A percentile compares a stretch with the other conserved stretches of the same genome.
These are phyloP conservation scores for Lepus oiostolus DNA, from an alignment of 2,797 vertebrate species.

Conservation along the genomic window DNA sequence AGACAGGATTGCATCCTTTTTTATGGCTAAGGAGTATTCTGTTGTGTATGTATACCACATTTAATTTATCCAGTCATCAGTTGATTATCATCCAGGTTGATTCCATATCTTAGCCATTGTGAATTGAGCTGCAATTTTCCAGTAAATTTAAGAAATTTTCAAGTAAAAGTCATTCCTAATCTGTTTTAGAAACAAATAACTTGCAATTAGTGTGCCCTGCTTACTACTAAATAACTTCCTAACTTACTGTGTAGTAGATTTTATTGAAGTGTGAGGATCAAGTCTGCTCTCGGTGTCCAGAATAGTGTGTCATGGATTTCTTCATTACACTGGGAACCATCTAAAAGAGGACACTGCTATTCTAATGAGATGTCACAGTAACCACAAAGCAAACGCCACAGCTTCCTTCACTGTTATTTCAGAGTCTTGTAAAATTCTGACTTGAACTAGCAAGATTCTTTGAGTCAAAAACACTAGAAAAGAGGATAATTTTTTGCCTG, in stretches of 20 bases:
- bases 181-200: conserved; percentile 13
- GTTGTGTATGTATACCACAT: too few relatives aligned
- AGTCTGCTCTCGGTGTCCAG: background rate
- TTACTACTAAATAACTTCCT: background rate
- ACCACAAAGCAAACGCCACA: background rate
- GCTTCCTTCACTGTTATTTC: background rate
- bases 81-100: too few relatives aligned
- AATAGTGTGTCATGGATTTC: background rate
- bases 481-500: background rate
- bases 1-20: too few relatives aligned
- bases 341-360: background rate
- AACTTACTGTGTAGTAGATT: background rate
- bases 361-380: background rate
- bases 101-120: too few relatives aligned
- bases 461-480: background rate
- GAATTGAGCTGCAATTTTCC: too few relatives aligned
- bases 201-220: background rate
- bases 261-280: background rate
- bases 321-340: background rate
- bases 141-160: too few relatives aligned
- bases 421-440: background rate
- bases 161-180: background rate
- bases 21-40: too few relatives aligned
- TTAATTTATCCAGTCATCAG: too few relatives aligned
- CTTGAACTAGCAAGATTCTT: background rate